Evolutionary conservation across 2,888 invertebrate genomes (phyloP).

Genomic region (Calameuta idolon): DNA sequence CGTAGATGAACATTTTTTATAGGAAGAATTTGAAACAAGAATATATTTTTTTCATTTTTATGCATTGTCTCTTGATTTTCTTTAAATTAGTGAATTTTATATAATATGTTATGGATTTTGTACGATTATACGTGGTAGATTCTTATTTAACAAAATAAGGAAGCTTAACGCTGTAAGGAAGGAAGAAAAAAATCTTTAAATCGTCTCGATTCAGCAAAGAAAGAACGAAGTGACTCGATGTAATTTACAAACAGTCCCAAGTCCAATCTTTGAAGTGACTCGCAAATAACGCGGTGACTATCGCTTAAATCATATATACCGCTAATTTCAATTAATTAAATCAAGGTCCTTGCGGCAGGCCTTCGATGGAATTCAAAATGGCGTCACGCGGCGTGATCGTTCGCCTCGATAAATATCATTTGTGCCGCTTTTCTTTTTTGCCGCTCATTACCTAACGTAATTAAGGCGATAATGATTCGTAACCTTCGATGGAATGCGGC

Average conservation of each 20-base stretch:
- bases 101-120: neutral
- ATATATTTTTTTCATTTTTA: too few relatives aligned
- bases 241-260: neutral
- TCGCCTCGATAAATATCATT: conserved; percentile 19
- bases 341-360: conserved; percentile 2
- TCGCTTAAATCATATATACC: neutral
- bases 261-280: neutral
- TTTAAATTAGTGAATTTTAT: neutral
- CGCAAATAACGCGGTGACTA: neutral
- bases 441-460: conserved; percentile 20
- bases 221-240: neutral
- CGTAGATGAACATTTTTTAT: neutral
- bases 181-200: neutral
- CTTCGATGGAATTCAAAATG: conserved; percentile 22
- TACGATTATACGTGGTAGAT: neutral
- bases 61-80: neutral
- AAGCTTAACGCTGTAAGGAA: neutral
- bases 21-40: too few relatives aligned
- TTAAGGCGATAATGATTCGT: conserved; percentile 18
- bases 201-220: neutral
- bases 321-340: conserved; percentile 11
- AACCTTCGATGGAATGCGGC: conserved; percentile 15
- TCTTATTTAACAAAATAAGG: neutral
- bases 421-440: conserved; percentile 14
- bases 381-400: conserved; percentile 14